Base-by-base conservation (phyloP, 1,140 invertebrate genomes). In the Trichonephila clavipes region DNA sequence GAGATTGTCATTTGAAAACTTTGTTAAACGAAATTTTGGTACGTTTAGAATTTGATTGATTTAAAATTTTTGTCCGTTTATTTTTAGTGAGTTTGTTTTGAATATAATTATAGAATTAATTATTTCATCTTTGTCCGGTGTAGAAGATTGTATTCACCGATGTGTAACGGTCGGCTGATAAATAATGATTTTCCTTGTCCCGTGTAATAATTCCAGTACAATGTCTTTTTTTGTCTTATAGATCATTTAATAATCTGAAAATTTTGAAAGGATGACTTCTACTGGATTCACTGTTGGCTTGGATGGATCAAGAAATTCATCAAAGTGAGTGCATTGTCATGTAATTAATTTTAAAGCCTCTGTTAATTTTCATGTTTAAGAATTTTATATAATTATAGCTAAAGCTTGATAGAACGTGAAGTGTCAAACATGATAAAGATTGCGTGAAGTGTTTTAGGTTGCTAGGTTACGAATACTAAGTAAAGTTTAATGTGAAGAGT, bases 241-340 rank as follows among this genome's bases (percentile, higher is more conserved):
- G 82, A 66, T 62, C 34, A 61, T 40, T 88, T 58, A 10, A 19
- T 59, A 28, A 24, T 51, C 24, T 19, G 18, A 34, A 64, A 28
- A 18, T 62, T 40, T 10, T 3, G 1, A 51, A 51, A 90, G 19
- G 61, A 90, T 90, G 89, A 90, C 89, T 90, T 90, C 89, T 40
- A 90, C 89, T 24, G 72, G 62, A 8, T 90, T 90, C 24, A 90
- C 69, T 18, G 28, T 90, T 83, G 89, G 89, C 21, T 62, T 82
- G 16, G 77, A 90, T 82, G 89, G 89, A 21, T 21, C 89, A 14
- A 81, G 89, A 62, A 59, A n/a, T 10, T 90, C 89, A n/a, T 90
- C 89, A 2, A 90, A 90, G 89, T 90, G 40, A 61, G 72, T 62
- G 1, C 21, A 28, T n/a, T 69, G 7, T 24, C n/a, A 12, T 51